Evolutionary conservation across 2,888 invertebrate genomes (phyloP), one percentile per base, ranked within the genome.

Genomic region (Apotomis capreana): DNA sequence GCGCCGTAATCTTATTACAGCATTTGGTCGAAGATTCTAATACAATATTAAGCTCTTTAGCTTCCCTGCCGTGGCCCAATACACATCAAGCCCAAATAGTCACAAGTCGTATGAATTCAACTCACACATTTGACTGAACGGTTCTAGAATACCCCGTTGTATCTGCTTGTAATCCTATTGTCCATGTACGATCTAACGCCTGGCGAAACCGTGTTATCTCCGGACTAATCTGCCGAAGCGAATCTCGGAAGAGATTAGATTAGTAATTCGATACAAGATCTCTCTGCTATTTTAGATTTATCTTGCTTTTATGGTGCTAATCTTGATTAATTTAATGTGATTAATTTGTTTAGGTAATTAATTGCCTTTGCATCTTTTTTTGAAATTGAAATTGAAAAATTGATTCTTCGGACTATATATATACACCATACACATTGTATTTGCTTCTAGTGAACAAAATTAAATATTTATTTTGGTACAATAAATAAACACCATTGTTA

Each of bases 1-100:
- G 81, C 80, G 77, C 78, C 80, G 72, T 91, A 91, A 92, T 91
- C 91, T 87, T 85, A 80, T 92, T 90, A 91, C 81, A 79, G 70
- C 76, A 74, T 80, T 85, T 84, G 82, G 84, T 81, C 80, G 78
- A 79, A 80, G 80, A 78, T 84, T 71, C 78, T 83, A 86, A 89
- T 89, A 89, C 75, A 85, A 90, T 88, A 90, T 90, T 87, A 89
- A 76, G 77, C 78, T 83, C 80, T 83, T 84, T 83, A 78, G 77
- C 84, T 80, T 77, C 79, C 77, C 76, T 70, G 79, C 81, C 81
- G 79, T 84, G 81, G 86, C 85, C 87, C 78, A 40, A 13, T 57
- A 46, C 15, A 46, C 12, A 57, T 10, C 3, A 57, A 9, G 26
- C 12, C 4, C 55, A 12, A 46, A 8, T 9, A 5, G 55, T 36